phyloP scores from a whole-genome alignment of 2,797 vertebrate species.

The Cynopterus sphinx region DNA sequence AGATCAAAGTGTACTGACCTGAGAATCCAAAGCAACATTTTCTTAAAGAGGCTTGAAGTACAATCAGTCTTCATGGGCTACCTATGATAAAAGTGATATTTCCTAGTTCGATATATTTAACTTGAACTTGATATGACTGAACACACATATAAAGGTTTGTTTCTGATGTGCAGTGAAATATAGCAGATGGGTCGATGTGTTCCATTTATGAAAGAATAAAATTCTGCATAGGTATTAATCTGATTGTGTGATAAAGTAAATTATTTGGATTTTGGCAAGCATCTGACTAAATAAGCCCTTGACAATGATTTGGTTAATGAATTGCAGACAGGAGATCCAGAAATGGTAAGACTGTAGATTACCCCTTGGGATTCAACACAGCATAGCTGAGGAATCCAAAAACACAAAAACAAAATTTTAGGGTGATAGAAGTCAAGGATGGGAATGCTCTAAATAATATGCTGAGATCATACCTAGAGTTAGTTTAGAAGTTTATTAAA shows the following conservation, averaged over 20 bases:
- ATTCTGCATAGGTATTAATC: not conserved
- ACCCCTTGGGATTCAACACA: not conserved
- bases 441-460: not conserved
- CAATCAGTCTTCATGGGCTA: not conserved
- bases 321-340: not conserved
- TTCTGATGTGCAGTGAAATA: not conserved
- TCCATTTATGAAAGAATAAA: constrained; percentile 38
- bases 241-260: not conserved
- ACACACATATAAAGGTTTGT: not conserved
- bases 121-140: not conserved
- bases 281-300: not conserved
- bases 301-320: not conserved
- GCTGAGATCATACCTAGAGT: not conserved
- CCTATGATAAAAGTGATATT: constrained; percentile 18
- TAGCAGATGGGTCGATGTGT: not conserved
- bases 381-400: not conserved
- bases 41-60: not conserved
- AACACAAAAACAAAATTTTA: not conserved
- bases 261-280: not conserved
- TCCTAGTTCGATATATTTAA: constrained; percentile 22
- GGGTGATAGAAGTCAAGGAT: not conserved
- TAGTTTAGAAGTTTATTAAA: constrained; percentile 34
- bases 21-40: constrained; percentile 15
- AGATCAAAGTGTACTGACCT: not conserved
- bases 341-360: not conserved